Evolutionary conservation across 1,140 invertebrate species (phyloP).

Genomic region (Drosophila aff.): DNA sequence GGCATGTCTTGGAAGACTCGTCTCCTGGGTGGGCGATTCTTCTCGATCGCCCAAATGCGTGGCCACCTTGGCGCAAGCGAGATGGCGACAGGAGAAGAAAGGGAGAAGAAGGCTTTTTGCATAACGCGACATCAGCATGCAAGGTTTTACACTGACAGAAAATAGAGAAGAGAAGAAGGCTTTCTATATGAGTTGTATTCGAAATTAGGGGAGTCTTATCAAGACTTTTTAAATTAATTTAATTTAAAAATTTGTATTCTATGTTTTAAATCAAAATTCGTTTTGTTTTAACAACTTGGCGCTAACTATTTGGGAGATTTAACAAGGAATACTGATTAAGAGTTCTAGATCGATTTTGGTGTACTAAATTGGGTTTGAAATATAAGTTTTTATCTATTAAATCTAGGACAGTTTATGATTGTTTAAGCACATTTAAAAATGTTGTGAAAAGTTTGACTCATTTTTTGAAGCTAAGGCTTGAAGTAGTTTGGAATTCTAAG

Average conservation of each 20-base stretch:
- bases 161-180: neutral
- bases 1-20: constrained; percentile 33
- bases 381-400: neutral
- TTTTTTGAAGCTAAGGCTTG: neutral
- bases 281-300: too few species aligned
- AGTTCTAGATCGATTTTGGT: neutral
- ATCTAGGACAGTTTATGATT: too few species aligned
- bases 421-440: neutral
- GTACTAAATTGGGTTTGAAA: neutral
- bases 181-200: neutral
- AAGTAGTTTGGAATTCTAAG: too few species aligned
- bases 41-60: constrained; percentile 45
- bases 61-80: constrained; percentile 26
- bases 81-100: neutral
- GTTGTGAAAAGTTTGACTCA: neutral
- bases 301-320: neutral
- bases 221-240: neutral
- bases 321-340: neutral
- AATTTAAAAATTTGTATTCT: too few species aligned
- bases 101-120: constrained; percentile 58
- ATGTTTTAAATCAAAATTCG: neutral
- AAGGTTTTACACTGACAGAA: constrained; percentile 29
- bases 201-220: neutral
- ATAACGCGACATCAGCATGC: constrained; percentile 76
- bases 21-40: constrained; percentile 68